Conservation (phyloP, 2,113 vertebrate species). For the Irena cyanogastra region DNA sequence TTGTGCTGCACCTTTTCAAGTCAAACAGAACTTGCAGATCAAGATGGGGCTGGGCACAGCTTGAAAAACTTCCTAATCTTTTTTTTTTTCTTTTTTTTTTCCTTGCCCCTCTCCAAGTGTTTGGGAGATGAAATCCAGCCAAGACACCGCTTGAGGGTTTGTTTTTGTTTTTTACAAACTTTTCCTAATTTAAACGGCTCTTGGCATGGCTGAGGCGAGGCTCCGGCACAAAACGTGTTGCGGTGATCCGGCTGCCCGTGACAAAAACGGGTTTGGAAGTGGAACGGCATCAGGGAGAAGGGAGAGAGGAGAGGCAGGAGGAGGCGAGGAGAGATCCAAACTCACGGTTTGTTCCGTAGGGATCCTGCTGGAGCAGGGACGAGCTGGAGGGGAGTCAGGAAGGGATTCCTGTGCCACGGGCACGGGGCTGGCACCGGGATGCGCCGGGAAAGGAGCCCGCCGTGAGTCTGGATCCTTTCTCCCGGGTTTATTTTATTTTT, state of each 20-base stretch:
- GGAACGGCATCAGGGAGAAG: background rate
- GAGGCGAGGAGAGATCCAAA: background rate
- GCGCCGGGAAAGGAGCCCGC: background rate
- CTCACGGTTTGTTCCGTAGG: background rate
- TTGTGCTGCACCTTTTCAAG: background rate
- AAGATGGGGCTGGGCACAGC: background rate
- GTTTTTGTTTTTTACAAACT: background rate
- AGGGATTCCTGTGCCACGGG: background rate
- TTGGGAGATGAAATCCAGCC: background rate
- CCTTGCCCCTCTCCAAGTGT: fast-evolving
- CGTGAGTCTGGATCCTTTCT: fast-evolving
- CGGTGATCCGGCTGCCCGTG: background rate
- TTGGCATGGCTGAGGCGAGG: background rate
- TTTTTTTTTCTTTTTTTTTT: background rate
- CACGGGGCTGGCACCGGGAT: background rate
- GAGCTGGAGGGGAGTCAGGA: background rate
- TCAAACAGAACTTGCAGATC: background rate
- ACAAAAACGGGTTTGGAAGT: background rate
- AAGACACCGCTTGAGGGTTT: background rate
- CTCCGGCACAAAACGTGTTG: fast-evolving
- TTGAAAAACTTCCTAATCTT: background rate
- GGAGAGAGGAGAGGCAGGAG: background rate
- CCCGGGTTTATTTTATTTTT: background rate
- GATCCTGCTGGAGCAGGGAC: background rate
- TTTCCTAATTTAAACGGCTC: background rate